A percentile compares a stretch with the other conserved stretches of the same genome.
Evolutionary conservation across 2,797 vertebrate species (phyloP).

Genomic region (Squalus acanthias): DNA sequence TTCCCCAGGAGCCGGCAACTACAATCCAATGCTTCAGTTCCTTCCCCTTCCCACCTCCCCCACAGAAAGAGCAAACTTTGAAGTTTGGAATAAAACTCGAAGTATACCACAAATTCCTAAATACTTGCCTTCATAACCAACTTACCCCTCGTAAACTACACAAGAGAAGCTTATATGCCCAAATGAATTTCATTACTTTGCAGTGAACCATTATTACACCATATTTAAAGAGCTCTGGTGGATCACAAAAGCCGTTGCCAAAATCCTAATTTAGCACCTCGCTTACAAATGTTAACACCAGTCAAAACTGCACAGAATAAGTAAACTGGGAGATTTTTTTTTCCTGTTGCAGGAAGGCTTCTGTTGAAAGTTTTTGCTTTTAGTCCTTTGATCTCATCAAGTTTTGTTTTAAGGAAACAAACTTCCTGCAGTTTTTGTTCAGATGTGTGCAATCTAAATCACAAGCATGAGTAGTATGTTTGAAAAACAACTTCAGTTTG

Average conservation of each 20-base stretch:
- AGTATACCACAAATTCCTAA: not conserved
- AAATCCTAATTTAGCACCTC: constrained; percentile 25
- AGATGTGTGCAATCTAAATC: not conserved
- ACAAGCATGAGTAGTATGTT: not conserved
- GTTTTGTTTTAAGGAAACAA: constrained; percentile 28
- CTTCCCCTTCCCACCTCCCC: constrained; percentile 35
- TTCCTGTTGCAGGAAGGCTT: constrained; percentile 50
- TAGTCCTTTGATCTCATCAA: constrained; percentile 45
- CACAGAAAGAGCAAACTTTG: not conserved
- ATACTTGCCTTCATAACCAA: not conserved
- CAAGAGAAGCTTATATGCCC: not conserved
- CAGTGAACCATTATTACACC: not conserved
- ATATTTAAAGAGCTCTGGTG: not conserved
- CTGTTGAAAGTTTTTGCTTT: constrained; percentile 43
- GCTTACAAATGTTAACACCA: not conserved
- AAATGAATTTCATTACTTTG: not conserved
- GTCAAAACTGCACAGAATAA: not conserved
- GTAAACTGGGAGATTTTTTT: constrained; percentile 33
- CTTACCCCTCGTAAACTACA: not conserved
- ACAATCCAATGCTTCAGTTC: constrained; percentile 40
- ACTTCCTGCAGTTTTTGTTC: constrained; percentile 26
- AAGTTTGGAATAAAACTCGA: constrained; percentile 15
- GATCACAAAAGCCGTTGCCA: not conserved
- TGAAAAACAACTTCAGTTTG: not conserved
- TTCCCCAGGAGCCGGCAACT: constrained; percentile 45